Conservation (phyloP, 1,140 invertebrate species). For the Sarcophaga peregrina region DNA sequence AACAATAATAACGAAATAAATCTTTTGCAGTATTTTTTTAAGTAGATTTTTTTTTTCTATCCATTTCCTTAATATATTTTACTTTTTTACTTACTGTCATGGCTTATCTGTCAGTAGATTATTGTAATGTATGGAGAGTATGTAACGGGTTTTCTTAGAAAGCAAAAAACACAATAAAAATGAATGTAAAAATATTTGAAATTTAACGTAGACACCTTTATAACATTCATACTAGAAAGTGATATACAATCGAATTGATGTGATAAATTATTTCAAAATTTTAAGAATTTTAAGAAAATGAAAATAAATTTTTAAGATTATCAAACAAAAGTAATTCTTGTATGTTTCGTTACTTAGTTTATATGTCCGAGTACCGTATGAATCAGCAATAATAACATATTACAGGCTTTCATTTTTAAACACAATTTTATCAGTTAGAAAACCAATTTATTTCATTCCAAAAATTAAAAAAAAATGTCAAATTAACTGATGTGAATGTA, state of each 20-base stretch:
- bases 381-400: too few relatives aligned
- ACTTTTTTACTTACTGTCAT: neutral
- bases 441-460: too few relatives aligned
- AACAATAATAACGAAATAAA: slow-evolving; percentile 1
- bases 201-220: neutral
- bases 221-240: neutral
- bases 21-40: neutral
- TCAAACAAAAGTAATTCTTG: too few relatives aligned
- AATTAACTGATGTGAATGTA: too few relatives aligned
- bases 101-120: slow-evolving; percentile 4
- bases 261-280: neutral
- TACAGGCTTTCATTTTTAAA: too few relatives aligned
- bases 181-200: neutral
- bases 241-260: neutral
- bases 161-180: neutral
- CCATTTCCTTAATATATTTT: neutral
- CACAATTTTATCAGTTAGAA: too few relatives aligned
- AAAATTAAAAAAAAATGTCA: too few relatives aligned
- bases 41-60: neutral
- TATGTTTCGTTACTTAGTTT: too few relatives aligned
- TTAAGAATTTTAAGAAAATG: too few relatives aligned
- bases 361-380: too few relatives aligned
- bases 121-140: neutral
- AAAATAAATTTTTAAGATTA: too few relatives aligned
- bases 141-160: neutral